Conservation (phyloP, 1,140 invertebrate species). For the Drosophila oshimai region DNA sequence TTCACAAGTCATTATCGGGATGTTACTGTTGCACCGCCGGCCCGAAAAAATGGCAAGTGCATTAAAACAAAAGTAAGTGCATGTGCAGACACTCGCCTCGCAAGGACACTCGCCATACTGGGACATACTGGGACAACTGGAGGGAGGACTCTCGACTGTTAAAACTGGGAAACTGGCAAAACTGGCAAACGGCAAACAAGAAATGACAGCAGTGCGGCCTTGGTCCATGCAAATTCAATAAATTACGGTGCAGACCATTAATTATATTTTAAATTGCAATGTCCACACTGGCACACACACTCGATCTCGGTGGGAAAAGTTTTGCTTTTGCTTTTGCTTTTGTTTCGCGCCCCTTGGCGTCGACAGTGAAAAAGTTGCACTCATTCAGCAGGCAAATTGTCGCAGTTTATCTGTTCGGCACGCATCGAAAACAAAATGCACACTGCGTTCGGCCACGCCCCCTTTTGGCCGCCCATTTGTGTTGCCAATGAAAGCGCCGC, state of each 20-base stretch:
- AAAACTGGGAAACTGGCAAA: conserved; percentile 9
- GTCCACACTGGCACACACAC: conserved; percentile 44
- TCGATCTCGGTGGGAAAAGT: conserved; percentile 19
- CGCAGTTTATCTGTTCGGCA: conserved; percentile 74
- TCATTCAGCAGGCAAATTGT: conserved; percentile 75
- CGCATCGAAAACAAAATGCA: conserved; percentile 37
- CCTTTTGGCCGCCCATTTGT: background rate
- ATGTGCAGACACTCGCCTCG: conserved; percentile 18
- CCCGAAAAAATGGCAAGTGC: conserved; percentile 7
- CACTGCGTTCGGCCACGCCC: conserved; percentile 8
- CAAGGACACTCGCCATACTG: background rate
- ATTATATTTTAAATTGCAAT: conserved; percentile 81
- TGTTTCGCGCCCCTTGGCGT: conserved; percentile 1
- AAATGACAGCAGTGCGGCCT: conserved; percentile 47
- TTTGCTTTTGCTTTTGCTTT: conserved; percentile 30
- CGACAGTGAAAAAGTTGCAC: conserved; percentile 61
- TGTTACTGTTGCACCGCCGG: conserved; percentile 26
- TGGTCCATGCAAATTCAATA: conserved; percentile 73
- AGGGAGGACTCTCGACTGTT: background rate
- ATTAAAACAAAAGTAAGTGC: conserved; percentile 60
- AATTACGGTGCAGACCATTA: conserved; percentile 77
- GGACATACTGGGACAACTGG: background rate
- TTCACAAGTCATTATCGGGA: conserved; percentile 73
- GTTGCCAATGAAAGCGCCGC: conserved; percentile 44
- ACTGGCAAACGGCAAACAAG: conserved; percentile 46